phyloP scores from a whole-genome alignment of 2,113 vertebrate species.

The Nothocercus nigrocapillus region DNA sequence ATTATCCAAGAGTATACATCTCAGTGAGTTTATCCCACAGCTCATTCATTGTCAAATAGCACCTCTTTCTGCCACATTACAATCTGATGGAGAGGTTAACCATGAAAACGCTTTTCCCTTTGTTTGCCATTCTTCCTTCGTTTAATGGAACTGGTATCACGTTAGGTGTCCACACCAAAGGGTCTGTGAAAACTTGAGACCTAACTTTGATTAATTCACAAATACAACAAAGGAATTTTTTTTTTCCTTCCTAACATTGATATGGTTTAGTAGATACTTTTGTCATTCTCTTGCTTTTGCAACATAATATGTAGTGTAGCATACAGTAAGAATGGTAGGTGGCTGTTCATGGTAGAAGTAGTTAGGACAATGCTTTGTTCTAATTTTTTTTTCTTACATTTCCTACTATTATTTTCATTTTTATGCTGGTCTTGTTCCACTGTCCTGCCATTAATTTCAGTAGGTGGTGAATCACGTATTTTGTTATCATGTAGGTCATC shows the following conservation, averaged over 20 bases:
- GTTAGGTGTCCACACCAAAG: neutral
- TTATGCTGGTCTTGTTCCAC: neutral
- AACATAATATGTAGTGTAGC: neutral
- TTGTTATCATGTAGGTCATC: neutral
- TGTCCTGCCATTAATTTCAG: neutral
- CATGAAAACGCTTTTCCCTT: neutral
- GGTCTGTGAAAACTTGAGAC: neutral
- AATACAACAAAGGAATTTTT: neutral
- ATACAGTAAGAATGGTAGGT: neutral
- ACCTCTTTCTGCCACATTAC: neutral
- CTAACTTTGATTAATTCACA: neutral
- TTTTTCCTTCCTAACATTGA: neutral
- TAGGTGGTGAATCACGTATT: neutral
- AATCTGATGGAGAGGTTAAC: neutral
- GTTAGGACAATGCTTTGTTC: neutral
- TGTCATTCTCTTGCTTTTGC: neutral
- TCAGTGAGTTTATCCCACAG: neutral
- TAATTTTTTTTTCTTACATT: neutral
- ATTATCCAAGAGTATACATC: neutral
- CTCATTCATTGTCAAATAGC: neutral
- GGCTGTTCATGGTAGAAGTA: neutral
- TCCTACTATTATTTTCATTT: neutral
- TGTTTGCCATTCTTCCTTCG: neutral
- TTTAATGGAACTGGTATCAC: neutral
- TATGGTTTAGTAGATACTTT: neutral